Evolutionary conservation across 2,797 vertebrate species (phyloP).

Genomic region (Falco cherrug): DNA sequence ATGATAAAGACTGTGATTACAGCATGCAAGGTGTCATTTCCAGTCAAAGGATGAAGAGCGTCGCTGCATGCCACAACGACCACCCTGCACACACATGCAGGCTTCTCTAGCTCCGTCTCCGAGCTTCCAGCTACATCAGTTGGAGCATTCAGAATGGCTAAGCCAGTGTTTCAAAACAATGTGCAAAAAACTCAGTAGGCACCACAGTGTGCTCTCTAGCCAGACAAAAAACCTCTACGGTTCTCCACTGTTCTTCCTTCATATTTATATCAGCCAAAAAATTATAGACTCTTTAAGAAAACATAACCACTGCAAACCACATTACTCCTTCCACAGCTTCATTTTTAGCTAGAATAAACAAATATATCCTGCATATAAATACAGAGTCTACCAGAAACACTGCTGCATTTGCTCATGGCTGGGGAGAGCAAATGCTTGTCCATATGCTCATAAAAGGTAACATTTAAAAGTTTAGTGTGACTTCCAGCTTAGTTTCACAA

Average conservation of each 20-base stretch:
- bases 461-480: fast-evolving
- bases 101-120: not conserved
- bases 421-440: not conserved
- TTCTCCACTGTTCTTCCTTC: not conserved
- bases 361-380: not conserved
- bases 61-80: fast-evolving
- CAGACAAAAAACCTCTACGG: not conserved
- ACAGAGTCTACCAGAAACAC: not conserved
- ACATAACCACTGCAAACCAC: not conserved
- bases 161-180: not conserved
- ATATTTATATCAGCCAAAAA: not conserved
- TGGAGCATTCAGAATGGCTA: not conserved
- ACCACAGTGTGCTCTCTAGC: not conserved
- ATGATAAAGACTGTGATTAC: not conserved
- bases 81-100: not conserved
- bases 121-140: not conserved
- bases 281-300: not conserved
- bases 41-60: not conserved
- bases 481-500: not conserved
- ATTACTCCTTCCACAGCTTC: not conserved
- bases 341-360: not conserved
- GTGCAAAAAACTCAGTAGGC: not conserved
- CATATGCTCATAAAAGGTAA: not conserved
- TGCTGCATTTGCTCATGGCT: not conserved
- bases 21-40: not conserved